Conservation (phyloP, 2,797 vertebrate genomes). For the Etheostoma perlongum region DNA sequence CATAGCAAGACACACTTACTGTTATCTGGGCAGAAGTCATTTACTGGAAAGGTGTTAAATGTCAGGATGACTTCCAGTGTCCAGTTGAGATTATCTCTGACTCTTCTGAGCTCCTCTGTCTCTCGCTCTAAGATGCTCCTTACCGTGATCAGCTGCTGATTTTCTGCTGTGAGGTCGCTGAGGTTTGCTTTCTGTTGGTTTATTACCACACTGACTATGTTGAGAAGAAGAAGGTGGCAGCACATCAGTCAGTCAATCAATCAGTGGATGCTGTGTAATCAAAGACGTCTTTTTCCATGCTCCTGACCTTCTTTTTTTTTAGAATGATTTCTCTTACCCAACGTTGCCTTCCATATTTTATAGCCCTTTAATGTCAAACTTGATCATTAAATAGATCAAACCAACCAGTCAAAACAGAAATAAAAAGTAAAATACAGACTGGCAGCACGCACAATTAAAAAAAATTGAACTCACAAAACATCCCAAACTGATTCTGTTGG, state of each 20-base stretch:
- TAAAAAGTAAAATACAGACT: neutral
- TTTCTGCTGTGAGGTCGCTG: neutral
- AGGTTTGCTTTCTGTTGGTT: neutral
- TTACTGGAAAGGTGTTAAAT: constrained; percentile 42
- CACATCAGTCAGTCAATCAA: neutral
- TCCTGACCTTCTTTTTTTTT: neutral
- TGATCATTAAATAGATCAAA: neutral
- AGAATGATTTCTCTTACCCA: neutral
- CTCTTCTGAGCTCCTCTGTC: neutral
- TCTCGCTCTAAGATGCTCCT: neutral
- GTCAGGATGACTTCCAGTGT: constrained; percentile 45
- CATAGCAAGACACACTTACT: constrained; percentile 12
- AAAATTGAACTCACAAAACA: neutral
- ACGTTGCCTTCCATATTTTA: neutral
- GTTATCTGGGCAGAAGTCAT: constrained; percentile 45
- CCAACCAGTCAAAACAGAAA: neutral
- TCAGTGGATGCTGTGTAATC: neutral
- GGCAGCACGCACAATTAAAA: neutral
- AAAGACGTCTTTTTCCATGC: neutral
- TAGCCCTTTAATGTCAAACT: neutral
- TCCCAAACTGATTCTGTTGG: neutral
- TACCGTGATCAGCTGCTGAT: constrained; percentile 2
- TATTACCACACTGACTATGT: neutral
- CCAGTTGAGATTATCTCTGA: constrained; percentile 27
- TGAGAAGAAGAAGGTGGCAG: neutral